Evolutionary conservation across 2,888 invertebrate species (phyloP).

Genomic region (Thera obeliscata): DNA sequence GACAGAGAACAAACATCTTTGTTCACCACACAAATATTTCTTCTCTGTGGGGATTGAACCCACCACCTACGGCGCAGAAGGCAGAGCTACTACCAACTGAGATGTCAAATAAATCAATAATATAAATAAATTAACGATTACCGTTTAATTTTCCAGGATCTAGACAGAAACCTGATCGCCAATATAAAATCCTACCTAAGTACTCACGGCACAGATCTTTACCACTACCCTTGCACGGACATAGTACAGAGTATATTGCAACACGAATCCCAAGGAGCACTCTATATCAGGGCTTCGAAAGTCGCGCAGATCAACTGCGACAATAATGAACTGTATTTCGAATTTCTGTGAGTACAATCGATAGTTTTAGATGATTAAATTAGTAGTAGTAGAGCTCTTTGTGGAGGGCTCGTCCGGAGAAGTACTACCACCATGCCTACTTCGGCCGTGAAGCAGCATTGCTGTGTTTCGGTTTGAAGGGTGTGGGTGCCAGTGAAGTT

Average conservation of each 20-base stretch:
- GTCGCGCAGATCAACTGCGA: slow-evolving; percentile 76
- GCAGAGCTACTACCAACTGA: no score
- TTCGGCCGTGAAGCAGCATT: no score
- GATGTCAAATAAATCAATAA: no score
- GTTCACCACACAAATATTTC: no score
- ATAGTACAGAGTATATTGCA: slow-evolving; percentile 89
- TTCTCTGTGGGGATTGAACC: no score
- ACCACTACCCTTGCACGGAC: slow-evolving; percentile 86
- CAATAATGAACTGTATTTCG: slow-evolving; percentile 85
- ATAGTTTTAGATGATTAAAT: background rate
- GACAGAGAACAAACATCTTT: no score
- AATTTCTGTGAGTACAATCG: slow-evolving; percentile 72
- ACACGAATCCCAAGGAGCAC: slow-evolving; percentile 83
- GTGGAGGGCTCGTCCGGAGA: no score
- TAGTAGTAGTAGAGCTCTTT: no score
- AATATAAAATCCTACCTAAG: slow-evolving; percentile 86
- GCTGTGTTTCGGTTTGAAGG: no score
- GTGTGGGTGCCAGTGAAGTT: no score
- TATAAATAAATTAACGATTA: background rate
- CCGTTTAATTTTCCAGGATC: slow-evolving; percentile 59
- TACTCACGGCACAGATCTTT: slow-evolving; percentile 85
- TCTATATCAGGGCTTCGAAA: slow-evolving; percentile 83
- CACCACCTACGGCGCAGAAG: no score
- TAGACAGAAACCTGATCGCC: slow-evolving; percentile 73
- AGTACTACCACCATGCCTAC: no score